These are phyloP conservation scores for Gymnoscelis rufifasciata DNA, from an alignment of 2,888 invertebrate genomes.

Conservation along the genomic window DNA sequence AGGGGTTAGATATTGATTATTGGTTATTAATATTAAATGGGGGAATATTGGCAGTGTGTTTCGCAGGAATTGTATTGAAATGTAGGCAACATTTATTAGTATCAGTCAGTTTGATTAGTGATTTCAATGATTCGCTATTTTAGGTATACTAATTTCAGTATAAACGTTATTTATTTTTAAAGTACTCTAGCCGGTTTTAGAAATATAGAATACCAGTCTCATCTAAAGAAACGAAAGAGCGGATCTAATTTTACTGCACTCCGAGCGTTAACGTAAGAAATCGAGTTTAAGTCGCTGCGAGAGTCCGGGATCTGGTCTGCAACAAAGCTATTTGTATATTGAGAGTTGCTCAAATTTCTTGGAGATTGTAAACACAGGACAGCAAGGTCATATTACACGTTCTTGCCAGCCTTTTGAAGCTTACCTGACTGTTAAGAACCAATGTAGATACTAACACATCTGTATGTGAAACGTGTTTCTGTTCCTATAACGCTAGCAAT, in stretches of 20 bases:
- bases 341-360: background rate
- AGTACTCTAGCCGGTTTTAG: too few species aligned
- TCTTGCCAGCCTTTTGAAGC: constrained; percentile 12
- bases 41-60: too few species aligned
- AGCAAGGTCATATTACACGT: constrained; percentile 28
- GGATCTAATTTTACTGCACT: background rate
- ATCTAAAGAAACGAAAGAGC: too few species aligned
- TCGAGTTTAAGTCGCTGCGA: background rate
- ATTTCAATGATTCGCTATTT: too few species aligned
- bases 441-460: background rate
- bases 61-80: too few species aligned
- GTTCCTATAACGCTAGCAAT: constrained; percentile 4
- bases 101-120: too few species aligned
- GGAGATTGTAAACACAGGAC: constrained; percentile 31
- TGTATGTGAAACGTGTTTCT: constrained; percentile 12
- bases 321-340: background rate
- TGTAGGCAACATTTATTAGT: too few species aligned
- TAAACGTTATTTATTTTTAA: too few species aligned
- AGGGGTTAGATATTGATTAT: too few species aligned
- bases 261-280: background rate
- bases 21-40: too few species aligned
- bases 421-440: constrained; percentile 5
- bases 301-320: background rate
- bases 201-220: too few species aligned
- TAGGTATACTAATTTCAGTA: too few species aligned